phyloP scores from a whole-genome alignment of 2,113 vertebrate species.

The Ammodytes marinus region DNA sequence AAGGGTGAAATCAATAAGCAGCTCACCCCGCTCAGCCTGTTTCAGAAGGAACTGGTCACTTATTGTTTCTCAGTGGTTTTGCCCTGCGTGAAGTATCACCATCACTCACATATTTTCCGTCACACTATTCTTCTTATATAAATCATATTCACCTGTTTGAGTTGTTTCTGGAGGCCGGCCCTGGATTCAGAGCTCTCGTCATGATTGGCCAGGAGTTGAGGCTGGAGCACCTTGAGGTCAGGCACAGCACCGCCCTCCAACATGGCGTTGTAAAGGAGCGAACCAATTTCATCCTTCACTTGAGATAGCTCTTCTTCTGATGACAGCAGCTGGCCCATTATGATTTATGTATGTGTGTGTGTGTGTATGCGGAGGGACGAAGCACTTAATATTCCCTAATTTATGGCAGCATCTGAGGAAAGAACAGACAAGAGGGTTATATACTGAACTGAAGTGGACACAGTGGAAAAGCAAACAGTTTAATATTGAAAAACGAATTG shows the following conservation, averaged over 20 bases:
- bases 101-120: neutral
- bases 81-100: neutral
- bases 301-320: slow-evolving; percentile 60
- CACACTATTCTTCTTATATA: neutral
- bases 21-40: neutral
- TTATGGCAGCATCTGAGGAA: slow-evolving; percentile 17
- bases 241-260: slow-evolving; percentile 62
- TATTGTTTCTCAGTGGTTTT: neutral
- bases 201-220: slow-evolving; percentile 52
- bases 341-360: neutral
- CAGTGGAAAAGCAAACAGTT: neutral
- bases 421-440: neutral
- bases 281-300: slow-evolving; percentile 51
- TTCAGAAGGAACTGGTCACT: neutral
- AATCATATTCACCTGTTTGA: slow-evolving; percentile 55
- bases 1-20: slow-evolving; percentile 36
- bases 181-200: slow-evolving; percentile 23
- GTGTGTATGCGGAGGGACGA: neutral
- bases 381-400: neutral
- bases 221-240: slow-evolving; percentile 62
- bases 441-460: neutral
- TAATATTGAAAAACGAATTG: neutral
- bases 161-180: slow-evolving; percentile 61
- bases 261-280: slow-evolving; percentile 73
- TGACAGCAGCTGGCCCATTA: slow-evolving; percentile 77